Base-by-base conservation (phyloP, 1,140 invertebrate genomes). In the Drosophila watanabei region DNA sequence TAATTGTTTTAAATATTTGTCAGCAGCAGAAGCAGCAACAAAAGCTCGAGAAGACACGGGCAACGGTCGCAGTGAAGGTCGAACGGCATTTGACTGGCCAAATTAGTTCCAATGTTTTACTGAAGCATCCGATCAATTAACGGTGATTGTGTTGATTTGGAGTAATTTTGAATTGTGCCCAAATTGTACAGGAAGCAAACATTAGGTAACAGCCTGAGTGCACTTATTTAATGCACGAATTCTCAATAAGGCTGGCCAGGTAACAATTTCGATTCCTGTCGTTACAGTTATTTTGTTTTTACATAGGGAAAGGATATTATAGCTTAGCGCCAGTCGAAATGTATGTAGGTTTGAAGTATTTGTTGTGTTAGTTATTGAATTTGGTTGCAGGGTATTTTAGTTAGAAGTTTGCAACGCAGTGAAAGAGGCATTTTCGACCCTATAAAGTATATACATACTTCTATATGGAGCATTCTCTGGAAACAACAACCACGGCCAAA, bases 1-100 rank as follows among this genome's bases (percentile, higher is more conserved):
- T n/a, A n/a, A n/a, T n/a, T n/a, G n/a, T n/a, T n/a, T n/a, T n/a
- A 76, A 84, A 70, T 83, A 83, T 73, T 71, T 30, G 28, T 32
- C 79, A 62, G 57, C 60, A 58, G 75, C 69, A 52, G 45, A 39
- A 59, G 52, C 66, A 68, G 65, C 66, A 57, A 49, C 30, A 32
- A 45, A 46, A 28, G 14, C 10, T 30, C 8, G 33, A 39, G 20
- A 32, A 62, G 45, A 18, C 2, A 24, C 66, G 76, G 80, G 63
- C 86, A 85, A 77, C 52, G 86, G 39, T 69, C 86, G 79, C n/a
- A 5, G 41, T 48, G 75, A 82, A 89, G 85, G 85, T 72, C 79
- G 68, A 63, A 37, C 28, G 10, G 14, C 16, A 39, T 33, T 41
- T n/a, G 7, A 9, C 20, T 20, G 45, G 52, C 51, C 49, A 65